Evolutionary conservation across 2,888 invertebrate genomes (phyloP), one percentile per base, ranked within the genome.

Genomic region (Chloroclysta siterata): DNA sequence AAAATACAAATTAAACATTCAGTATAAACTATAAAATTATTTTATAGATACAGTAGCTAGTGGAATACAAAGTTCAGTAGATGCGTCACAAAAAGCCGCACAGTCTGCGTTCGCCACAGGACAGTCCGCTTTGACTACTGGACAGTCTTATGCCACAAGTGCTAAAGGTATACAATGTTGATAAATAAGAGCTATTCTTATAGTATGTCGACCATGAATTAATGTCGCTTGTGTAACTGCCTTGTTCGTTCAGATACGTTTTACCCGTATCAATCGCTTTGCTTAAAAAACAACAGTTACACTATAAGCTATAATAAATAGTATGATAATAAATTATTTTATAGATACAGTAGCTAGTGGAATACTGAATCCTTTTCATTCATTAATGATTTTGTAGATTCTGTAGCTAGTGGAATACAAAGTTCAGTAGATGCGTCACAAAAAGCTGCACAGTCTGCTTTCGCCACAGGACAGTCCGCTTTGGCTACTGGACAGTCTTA

Each of bases 381-480:
- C n/a, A n/a, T n/a, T 7, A 11, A 39, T 39, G 11, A 11, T 11
- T 65, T 86, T 82, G 68, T 88, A 88, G 89, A 89, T 77, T 79
- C 85, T 22, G 75, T 82, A 70, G 70, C 74, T 66, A 78, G 75
- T 71, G 74, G 79, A 50, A 68, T 79, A 53, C 68, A 79, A 62
- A 76, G 69, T 60, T 74, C 81, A 41, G 69, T 82, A 74, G 83
- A 83, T 60, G 71, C 77, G 1, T 77, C 83, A 15, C 79, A 83
- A 73, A 83, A 80, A 72, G 70, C 78, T 39, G 75, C 81, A 28
- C 78, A 80, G 55, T 78, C 81, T 10, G 79, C 81, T 63, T 60
- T 79, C 6, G 80, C 64, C 8, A 60, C 60, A 29, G 64, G 64
- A 47, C 60, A 64, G 53, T 60, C 64, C 22, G 79, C 81, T 63